Percentiles rank a stretch among this genome's conserved stretches.
Evolutionary conservation across 2,113 vertebrate species (phyloP).

Genomic region (Agelaius tricolor): DNA sequence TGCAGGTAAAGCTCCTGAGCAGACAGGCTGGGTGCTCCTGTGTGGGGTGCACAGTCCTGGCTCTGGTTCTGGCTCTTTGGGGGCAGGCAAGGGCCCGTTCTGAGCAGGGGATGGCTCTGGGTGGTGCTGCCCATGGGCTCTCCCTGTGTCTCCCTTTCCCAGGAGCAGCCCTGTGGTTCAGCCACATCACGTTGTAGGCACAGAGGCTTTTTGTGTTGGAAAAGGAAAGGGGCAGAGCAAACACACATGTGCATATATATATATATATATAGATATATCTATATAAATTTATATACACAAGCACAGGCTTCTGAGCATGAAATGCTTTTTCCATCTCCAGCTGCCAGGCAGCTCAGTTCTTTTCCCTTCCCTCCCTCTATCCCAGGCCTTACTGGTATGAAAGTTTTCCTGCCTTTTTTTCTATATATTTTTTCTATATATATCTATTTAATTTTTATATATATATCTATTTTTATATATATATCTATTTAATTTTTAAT

Average conservation of each 20-base stretch:
- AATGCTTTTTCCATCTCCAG: conserved; percentile 32
- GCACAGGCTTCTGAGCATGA: background rate
- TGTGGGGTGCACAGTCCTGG: accelerated
- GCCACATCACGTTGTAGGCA: background rate
- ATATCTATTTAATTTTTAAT: background rate
- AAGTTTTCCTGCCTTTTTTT: background rate
- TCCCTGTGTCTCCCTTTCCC: accelerated
- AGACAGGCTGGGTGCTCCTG: accelerated
- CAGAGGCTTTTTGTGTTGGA: conserved; percentile 17
- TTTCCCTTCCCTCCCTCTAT: background rate
- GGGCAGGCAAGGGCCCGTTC: background rate
- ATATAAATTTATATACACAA: background rate
- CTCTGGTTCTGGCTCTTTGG: background rate
- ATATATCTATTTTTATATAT: background rate
- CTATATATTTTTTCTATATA: no score
- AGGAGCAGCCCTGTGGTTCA: background rate
- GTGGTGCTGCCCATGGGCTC: background rate
- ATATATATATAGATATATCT: background rate
- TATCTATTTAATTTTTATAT: background rate
- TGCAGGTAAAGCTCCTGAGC: background rate
- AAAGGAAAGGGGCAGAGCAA: background rate
- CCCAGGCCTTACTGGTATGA: background rate
- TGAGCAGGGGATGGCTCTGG: accelerated
- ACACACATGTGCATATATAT: background rate
- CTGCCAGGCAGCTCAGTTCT: conserved; percentile 10